phyloP scores from a whole-genome alignment of 2,797 vertebrate species.

The Pipistrellus nathusii region DNA sequence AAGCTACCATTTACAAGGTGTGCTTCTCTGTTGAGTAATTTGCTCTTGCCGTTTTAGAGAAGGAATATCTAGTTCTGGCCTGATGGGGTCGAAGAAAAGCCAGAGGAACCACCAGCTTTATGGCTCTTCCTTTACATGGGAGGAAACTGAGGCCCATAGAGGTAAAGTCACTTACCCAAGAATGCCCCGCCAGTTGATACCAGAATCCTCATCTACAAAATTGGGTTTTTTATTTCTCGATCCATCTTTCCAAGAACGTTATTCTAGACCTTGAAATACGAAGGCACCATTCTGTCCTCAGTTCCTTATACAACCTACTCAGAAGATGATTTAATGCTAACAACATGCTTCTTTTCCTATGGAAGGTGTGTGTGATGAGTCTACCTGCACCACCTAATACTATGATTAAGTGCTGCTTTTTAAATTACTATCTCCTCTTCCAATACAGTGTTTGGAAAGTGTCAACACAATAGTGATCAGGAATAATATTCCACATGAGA shows the following conservation, averaged over 20 bases:
- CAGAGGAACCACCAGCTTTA: not conserved
- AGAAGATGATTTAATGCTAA: not conserved
- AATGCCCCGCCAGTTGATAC: not conserved
- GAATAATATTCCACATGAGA: not conserved
- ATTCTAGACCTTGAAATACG: not conserved
- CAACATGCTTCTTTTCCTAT: not conserved
- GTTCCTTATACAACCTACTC: not conserved
- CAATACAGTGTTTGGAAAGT: not conserved
- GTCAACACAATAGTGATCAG: not conserved
- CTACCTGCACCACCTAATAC: not conserved
- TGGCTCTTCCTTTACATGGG: not conserved
- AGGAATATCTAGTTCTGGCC: not conserved
- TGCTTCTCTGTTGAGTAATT: not conserved
- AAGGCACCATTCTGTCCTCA: not conserved
- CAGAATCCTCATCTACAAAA: not conserved
- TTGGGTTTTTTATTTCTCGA: not conserved
- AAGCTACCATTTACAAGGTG: not conserved
- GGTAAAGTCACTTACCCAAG: not conserved
- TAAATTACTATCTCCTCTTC: slow-evolving; percentile 46
- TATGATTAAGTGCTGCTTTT: slow-evolving; percentile 30
- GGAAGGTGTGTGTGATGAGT: not conserved
- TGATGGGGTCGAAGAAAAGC: not conserved
- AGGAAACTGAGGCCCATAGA: not conserved
- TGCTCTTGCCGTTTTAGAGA: not conserved
- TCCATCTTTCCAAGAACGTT: not conserved